Evolutionary conservation across 2,888 invertebrate species (phyloP), one percentile per base, ranked within the genome.

Genomic region (Mesoligia furuncula): DNA sequence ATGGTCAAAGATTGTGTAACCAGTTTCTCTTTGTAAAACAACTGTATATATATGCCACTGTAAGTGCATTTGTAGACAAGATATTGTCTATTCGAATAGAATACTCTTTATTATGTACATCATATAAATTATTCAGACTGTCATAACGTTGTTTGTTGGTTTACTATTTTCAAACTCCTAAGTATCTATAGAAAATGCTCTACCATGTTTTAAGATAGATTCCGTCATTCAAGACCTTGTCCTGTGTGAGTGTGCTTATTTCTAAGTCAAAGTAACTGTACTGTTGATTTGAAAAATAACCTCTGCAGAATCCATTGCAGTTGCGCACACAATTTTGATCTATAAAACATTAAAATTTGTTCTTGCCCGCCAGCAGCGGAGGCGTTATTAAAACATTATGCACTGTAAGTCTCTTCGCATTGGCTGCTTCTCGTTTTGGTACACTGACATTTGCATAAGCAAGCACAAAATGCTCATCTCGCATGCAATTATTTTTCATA

Each of bases 11-110:
- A 80, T 90, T 91, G 83, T 86, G 85, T 79, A 91, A 90, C 83
- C 64, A 81, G 80, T 90, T 90, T 90, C 90, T 86, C 89, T 90
- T 89, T 86, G 81, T 82, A 75, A 77, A 81, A n/a, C 45, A 48
- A 45, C 27, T 48, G 11, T 65, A 74, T 65, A 69, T 77, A 61
- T 75, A 48, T 73, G 68, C 71, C 57, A 61, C 66, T 83, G 80
- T 85, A 79, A 80, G 59, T 80, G 73, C 79, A 84, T 78, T 84
- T 69, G 71, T 77, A 75, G 82, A 80, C 80, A 81, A 80, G 80
- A 85, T 80, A 80, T 36, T 78, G 71, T 80, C 67, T 62, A 80
- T 78, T 36, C 6, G 6, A 36, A 36, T 36, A 36, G 6, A 36
- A 36, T 36, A 36, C 36, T 36, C 36, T 36, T 36, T 36, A 36